phyloP scores from a whole-genome alignment of 2,888 invertebrate species.

The Argyra leucocephala region DNA sequence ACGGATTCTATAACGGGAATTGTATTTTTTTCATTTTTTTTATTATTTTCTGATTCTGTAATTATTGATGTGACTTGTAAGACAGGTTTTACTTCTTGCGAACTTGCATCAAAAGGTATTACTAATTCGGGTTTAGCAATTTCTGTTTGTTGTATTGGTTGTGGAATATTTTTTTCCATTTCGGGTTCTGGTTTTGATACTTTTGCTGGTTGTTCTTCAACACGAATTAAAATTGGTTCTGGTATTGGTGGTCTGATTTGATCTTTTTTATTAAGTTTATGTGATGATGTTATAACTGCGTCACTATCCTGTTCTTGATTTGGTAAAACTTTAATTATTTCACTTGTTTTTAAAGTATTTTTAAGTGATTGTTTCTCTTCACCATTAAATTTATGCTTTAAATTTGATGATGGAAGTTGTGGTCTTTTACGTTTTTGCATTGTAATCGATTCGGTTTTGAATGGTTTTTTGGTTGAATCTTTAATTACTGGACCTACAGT shows the following conservation, averaged over 20 bases:
- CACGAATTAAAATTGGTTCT: neutral
- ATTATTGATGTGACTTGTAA: neutral
- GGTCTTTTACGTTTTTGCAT: conserved; percentile 36
- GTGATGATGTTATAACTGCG: conserved; percentile 11
- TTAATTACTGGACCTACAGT: conserved; percentile 29
- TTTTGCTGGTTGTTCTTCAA: neutral
- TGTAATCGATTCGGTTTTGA: conserved; percentile 26
- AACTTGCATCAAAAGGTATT: neutral
- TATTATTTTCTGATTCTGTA: neutral
- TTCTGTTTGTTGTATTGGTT: neutral
- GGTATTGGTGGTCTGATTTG: conserved; percentile 14
- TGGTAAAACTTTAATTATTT: conserved; percentile 1
- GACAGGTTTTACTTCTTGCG: neutral
- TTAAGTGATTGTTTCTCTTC: neutral
- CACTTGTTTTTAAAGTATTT: conserved; percentile 9
- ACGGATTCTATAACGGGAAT: neutral
- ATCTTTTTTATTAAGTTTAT: neutral
- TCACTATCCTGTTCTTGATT: conserved; percentile 23
- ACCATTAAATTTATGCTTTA: neutral
- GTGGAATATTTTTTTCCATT: neutral
- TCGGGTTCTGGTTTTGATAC: neutral
- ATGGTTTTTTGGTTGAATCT: conserved; percentile 23
- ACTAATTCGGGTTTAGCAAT: neutral
- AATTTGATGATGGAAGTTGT: conserved; percentile 12
- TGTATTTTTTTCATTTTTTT: neutral